These are phyloP conservation scores for Stylophora pistillata DNA, from an alignment of 64 coral and sea anemone genomes.

Conservation along the genomic window DNA sequence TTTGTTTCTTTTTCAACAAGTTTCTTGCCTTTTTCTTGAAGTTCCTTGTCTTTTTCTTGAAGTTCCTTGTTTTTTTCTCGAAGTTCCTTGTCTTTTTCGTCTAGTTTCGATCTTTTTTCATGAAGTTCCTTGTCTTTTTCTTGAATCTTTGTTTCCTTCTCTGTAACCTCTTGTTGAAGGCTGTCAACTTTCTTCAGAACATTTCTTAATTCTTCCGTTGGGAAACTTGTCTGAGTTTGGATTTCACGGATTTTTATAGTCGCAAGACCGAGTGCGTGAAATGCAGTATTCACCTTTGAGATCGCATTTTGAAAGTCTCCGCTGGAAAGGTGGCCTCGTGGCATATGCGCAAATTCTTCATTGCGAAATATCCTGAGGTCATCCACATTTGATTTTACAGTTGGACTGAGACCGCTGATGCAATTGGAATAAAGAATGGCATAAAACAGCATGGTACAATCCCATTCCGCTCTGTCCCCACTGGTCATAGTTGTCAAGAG, in stretches of 20 bases:
- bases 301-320: slow-evolving; percentile 15
- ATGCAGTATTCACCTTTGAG: not conserved
- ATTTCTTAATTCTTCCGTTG: not conserved
- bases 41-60: too few species aligned
- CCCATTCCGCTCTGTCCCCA: slow-evolving; percentile 34
- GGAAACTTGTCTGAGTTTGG: not conserved
- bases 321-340: not conserved
- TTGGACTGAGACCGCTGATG: not conserved
- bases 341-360: not conserved
- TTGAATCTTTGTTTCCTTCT: too few species aligned
- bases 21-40: too few species aligned
- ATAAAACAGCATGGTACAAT: slow-evolving; percentile 22
- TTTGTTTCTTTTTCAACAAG: too few species aligned
- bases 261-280: not conserved
- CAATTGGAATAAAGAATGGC: slow-evolving; percentile 41
- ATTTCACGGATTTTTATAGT: too few species aligned
- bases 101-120: too few species aligned
- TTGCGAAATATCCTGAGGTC: slow-evolving; percentile 15
- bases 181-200: too few species aligned
- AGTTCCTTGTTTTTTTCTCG: too few species aligned
- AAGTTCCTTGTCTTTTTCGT: too few species aligned
- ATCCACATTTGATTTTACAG: slow-evolving; percentile 12
- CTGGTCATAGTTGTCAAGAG: not conserved
- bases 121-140: too few species aligned
- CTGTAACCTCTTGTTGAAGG: too few species aligned